Conservation (phyloP, 2,797 vertebrate genomes). For the Spheniscus humboldti region DNA sequence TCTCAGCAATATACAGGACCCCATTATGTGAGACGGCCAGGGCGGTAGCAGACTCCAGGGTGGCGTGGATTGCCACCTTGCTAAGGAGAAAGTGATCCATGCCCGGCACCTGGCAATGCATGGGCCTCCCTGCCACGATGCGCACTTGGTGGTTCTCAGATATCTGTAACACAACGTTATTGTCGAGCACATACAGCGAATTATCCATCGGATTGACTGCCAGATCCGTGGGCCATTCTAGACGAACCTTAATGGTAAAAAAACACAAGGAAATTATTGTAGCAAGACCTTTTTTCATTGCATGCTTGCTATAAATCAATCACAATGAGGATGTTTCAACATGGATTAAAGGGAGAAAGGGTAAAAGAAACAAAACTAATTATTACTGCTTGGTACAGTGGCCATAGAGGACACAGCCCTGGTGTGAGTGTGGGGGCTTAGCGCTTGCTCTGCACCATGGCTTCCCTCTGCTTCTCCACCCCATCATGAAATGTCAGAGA, state of each 20-base stretch:
- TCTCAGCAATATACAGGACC: conserved; percentile 93
- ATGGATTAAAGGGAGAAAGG: background rate
- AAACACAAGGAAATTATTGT: background rate
- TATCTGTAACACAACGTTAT: conserved; percentile 96
- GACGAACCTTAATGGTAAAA: conserved; percentile 81
- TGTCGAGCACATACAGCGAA: conserved; percentile 94
- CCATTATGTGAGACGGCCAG: conserved; percentile 92
- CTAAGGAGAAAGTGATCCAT: conserved; percentile 96
- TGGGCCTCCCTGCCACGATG: conserved; percentile 92
- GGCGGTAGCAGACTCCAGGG: conserved; percentile 91
- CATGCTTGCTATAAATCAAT: background rate
- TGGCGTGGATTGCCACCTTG: conserved; percentile 94
- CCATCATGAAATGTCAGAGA: background rate
- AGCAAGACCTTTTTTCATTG: background rate
- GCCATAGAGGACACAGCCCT: background rate
- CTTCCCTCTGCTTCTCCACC: background rate
- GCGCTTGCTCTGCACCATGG: background rate
- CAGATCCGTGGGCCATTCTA: conserved; percentile 98
- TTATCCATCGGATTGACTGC: conserved; percentile 97
- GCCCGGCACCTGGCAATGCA: conserved; percentile 98
- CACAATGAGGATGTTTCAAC: background rate
- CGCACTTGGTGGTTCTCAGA: conserved; percentile 98
- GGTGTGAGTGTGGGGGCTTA: background rate
- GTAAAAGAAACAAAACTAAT: background rate
- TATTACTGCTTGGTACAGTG: background rate